These are phyloP conservation scores for Cricetomys ansorgei DNA, from an alignment of 2,113 vertebrate species.

Conservation along the genomic window DNA sequence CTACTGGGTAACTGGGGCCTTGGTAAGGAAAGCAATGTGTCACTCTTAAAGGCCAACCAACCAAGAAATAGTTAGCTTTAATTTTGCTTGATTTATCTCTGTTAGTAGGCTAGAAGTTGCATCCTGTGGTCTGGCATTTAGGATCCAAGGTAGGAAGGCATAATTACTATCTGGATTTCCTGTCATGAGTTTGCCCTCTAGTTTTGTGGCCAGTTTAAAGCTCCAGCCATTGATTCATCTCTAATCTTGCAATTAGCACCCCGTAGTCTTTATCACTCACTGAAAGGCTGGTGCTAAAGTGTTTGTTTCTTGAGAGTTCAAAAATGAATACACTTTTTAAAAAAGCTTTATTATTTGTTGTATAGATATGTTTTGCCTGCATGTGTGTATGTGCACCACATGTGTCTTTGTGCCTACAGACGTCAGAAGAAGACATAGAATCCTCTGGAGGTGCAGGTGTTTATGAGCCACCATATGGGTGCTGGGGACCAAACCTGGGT, in stretches of 20 bases:
- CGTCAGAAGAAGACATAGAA: not conserved
- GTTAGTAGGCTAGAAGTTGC: not conserved
- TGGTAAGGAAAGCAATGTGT: not conserved
- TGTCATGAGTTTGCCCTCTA: not conserved
- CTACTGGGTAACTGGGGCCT: not conserved
- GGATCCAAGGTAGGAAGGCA: not conserved
- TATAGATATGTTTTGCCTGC: not conserved
- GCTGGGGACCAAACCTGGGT: not conserved
- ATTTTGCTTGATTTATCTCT: not conserved
- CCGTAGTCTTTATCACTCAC: not conserved
- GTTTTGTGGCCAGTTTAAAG: not conserved
- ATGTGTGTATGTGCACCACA: not conserved
- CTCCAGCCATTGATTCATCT: not conserved
- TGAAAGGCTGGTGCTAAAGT: not conserved
- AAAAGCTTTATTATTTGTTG: not conserved
- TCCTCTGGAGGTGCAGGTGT: not conserved
- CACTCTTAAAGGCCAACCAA: not conserved
- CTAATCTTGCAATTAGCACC: not conserved
- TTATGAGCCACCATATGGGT: not conserved
- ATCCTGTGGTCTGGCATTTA: not conserved
- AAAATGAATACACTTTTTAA: not conserved
- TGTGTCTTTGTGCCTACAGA: not conserved
- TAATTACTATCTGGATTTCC: not conserved
- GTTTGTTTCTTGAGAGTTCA: not conserved
- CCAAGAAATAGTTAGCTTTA: not conserved